phyloP scores from a whole-genome alignment of 2,888 invertebrate species.

The Acutogordius australiensis region DNA sequence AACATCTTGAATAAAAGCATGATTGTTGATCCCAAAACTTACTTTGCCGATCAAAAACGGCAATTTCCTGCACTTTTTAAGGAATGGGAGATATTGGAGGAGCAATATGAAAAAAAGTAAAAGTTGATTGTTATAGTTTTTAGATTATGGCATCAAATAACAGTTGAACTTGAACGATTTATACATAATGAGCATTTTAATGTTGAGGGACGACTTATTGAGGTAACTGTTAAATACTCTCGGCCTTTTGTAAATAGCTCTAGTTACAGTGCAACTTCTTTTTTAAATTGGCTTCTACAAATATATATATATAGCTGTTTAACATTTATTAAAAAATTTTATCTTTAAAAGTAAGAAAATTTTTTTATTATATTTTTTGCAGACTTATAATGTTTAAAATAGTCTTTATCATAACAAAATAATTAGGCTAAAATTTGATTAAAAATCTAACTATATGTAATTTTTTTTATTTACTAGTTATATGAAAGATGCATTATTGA shows the following conservation, averaged over 20 bases:
- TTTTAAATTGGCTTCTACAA: too few species aligned
- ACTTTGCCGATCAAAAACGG: neutral
- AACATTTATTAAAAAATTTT: too few species aligned
- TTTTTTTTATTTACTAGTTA: constrained; percentile 25
- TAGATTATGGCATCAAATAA: constrained; percentile 21
- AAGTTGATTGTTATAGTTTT: neutral
- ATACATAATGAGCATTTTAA: constrained; percentile 16
- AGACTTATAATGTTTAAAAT: too few species aligned
- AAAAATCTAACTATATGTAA: neutral
- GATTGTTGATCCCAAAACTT: neutral
- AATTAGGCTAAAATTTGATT: too few species aligned
- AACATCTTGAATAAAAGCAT: too few species aligned
- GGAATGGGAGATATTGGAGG: constrained; percentile 9
- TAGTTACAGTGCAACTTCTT: too few species aligned
- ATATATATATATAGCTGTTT: too few species aligned
- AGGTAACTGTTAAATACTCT: constrained; percentile 7
- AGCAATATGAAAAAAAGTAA: constrained; percentile 7
- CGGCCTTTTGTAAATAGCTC: too few species aligned
- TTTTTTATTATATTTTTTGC: too few species aligned
- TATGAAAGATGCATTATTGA: constrained; percentile 66
- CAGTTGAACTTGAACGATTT: constrained; percentile 16
- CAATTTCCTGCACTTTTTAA: neutral
- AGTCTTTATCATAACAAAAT: too few species aligned
- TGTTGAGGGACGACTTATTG: neutral
- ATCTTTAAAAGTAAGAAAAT: too few species aligned